Percentiles rank a stretch among this genome's conserved stretches.
These are phyloP conservation scores for Coregonus ussuriensis DNA, from an alignment of 2,797 vertebrate genomes.

Conservation along the genomic window DNA sequence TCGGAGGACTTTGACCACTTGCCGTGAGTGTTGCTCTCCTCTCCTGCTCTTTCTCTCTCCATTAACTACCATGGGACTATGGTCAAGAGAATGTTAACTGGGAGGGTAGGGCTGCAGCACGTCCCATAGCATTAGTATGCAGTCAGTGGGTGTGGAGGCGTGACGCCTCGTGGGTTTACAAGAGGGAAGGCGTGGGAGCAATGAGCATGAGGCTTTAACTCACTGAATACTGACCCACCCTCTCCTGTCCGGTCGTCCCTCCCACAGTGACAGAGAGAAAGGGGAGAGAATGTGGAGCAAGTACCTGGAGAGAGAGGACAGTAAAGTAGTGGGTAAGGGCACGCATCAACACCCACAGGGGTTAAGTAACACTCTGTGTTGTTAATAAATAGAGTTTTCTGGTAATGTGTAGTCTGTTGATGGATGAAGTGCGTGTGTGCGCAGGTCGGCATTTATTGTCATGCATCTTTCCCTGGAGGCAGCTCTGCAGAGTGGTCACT, in stretches of 20 bases:
- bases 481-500: too few relatives aligned
- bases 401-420: too few relatives aligned
- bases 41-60: neutral
- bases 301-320: conserved; percentile 95
- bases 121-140: neutral
- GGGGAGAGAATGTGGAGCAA: conserved; percentile 96
- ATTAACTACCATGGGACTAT: neutral
- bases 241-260: neutral
- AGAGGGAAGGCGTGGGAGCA: too few relatives aligned
- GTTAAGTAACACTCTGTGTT: neutral
- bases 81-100: neutral
- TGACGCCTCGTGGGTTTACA: neutral
- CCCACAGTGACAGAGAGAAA: conserved; percentile 90
- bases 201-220: too few relatives aligned
- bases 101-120: neutral
- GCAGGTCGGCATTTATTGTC: too few relatives aligned
- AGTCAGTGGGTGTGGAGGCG: neutral
- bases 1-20: conserved; percentile 89
- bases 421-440: too few relatives aligned
- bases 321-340: conserved; percentile 89
- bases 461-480: too few relatives aligned
- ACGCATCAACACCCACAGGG: neutral
- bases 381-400: too few relatives aligned
- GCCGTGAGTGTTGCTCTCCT: conserved; percentile 75
- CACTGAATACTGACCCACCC: neutral